phyloP scores from a whole-genome alignment of 2,797 vertebrate genomes.

The Lycodopsis pacificus region DNA sequence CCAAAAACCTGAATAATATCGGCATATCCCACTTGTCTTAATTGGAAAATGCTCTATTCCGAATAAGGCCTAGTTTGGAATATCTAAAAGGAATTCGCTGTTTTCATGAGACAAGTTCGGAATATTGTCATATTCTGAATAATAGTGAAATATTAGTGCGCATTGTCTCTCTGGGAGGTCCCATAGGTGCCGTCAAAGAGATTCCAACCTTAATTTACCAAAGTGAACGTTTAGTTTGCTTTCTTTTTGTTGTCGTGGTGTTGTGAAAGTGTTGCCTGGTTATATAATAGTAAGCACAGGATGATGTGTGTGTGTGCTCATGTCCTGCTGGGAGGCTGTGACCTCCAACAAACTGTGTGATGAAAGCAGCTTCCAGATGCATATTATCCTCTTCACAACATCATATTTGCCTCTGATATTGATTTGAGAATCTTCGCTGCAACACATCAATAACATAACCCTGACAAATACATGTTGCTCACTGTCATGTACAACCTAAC shows the following conservation, averaged over 20 bases:
- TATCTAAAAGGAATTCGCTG: neutral
- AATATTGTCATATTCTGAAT: neutral
- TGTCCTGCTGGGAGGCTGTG: neutral
- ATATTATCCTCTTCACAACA: constrained; percentile 21
- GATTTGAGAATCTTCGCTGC: constrained; percentile 31
- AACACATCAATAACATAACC: constrained; percentile 34
- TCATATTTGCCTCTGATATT: constrained; percentile 32
- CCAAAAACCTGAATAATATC: neutral
- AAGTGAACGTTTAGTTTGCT: neutral
- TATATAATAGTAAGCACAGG: constrained; percentile 3
- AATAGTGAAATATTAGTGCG: neutral
- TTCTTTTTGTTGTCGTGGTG: neutral
- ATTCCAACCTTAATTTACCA: neutral
- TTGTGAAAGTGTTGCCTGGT: neutral
- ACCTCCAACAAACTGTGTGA: constrained; percentile 7
- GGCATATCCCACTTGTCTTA: neutral
- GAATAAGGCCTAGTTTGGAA: neutral
- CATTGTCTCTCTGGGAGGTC: neutral
- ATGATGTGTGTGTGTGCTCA: neutral
- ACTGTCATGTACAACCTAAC: neutral
- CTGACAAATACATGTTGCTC: constrained; percentile 25
- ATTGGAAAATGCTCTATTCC: neutral
- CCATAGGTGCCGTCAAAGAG: neutral
- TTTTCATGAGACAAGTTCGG: neutral
- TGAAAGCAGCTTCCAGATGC: constrained; percentile 19